phyloP scores from a whole-genome alignment of 2,113 vertebrate genomes.

The Sylvietta virens region DNA sequence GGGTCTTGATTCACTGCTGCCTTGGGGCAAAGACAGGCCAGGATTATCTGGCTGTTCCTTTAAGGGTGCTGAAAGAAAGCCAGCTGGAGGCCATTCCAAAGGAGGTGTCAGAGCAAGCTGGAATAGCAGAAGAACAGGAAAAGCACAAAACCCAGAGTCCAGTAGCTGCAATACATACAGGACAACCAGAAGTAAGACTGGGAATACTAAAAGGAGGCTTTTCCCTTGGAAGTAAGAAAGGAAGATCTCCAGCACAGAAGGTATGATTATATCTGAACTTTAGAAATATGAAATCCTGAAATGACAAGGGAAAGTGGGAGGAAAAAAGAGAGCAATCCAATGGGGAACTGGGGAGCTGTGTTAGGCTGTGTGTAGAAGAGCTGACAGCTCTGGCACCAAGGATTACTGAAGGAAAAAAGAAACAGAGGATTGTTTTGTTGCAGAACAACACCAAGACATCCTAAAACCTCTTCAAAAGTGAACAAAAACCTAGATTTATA shows the following conservation, averaged over 20 bases:
- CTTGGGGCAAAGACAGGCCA: background rate
- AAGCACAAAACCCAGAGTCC: background rate
- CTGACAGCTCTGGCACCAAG: background rate
- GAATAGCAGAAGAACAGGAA: conserved; percentile 46
- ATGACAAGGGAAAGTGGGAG: background rate
- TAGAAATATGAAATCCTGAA: background rate
- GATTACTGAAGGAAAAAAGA: background rate
- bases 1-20: background rate
- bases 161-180: background rate
- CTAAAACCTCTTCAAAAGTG: background rate
- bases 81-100: background rate
- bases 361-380: background rate
- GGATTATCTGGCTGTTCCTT: conserved; percentile 5
- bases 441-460: background rate
- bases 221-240: background rate
- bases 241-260: background rate
- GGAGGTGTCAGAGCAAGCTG: background rate
- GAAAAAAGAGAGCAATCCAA: background rate
- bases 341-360: background rate
- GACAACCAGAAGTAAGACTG: background rate
- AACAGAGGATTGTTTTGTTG: background rate
- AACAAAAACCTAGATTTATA: background rate
- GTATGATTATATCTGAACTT: background rate
- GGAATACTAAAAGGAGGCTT: background rate
- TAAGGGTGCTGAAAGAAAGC: background rate